Conservation (phyloP, 1,140 invertebrate genomes). For the Nomia melanderi region DNA sequence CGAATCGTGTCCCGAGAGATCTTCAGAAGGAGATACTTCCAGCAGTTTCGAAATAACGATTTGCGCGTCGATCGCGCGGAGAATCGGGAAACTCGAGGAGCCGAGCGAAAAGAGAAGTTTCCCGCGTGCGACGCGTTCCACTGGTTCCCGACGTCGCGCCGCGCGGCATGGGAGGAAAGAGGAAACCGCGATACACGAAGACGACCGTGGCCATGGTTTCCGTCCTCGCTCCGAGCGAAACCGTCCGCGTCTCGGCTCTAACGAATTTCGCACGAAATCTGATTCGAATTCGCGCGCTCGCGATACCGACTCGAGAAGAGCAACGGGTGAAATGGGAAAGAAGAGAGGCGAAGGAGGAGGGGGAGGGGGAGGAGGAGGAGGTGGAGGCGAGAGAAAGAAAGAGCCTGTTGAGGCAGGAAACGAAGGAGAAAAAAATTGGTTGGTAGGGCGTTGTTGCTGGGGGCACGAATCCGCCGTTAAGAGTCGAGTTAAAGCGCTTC, state of each 20-base stretch:
- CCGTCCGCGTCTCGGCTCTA: background rate
- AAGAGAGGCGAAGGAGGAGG: background rate
- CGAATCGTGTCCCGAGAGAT: no score
- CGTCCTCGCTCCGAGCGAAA: background rate
- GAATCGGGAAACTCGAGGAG: no score
- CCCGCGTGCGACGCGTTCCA: no score
- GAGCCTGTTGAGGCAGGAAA: background rate
- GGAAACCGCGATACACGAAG: no score
- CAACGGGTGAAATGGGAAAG: background rate
- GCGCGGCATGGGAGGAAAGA: no score
- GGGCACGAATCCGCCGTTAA: constrained; percentile 44
- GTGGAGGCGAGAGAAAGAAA: background rate
- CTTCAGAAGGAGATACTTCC: no score
- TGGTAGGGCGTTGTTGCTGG: constrained; percentile 46
- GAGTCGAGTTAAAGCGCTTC: constrained; percentile 22
- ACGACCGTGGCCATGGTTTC: no score
- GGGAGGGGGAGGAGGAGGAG: background rate
- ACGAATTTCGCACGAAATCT: background rate
- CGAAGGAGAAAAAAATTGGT: constrained; percentile 34
- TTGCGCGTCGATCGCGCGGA: no score
- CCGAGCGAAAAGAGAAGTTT: no score
- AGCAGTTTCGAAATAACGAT: no score
- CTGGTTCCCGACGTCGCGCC: no score
- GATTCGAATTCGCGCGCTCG: background rate
- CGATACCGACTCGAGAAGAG: background rate